Conservation (phyloP, 2,113 vertebrate genomes). For the Origma solitaria region DNA sequence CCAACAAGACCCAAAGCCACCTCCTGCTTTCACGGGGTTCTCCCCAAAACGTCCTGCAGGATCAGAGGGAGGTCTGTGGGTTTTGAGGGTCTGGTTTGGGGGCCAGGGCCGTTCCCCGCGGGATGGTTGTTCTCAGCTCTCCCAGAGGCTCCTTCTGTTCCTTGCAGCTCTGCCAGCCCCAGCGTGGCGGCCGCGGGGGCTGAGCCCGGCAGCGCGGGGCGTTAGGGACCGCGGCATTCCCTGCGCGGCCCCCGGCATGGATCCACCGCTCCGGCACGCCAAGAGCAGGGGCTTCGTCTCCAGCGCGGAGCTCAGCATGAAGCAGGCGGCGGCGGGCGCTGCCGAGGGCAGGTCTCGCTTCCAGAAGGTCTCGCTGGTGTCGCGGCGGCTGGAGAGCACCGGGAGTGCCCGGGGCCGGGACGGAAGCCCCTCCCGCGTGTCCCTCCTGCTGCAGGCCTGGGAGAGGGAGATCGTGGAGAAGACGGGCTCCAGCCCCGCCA, state of each 20-base stretch:
- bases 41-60: background rate
- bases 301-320: slow-evolving; percentile 66
- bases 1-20: background rate
- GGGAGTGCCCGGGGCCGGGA: background rate
- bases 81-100: background rate
- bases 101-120: rapidly evolving
- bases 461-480: slow-evolving; percentile 52
- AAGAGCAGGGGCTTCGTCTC: slow-evolving; percentile 19
- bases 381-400: background rate
- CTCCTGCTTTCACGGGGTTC: background rate
- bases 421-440: slow-evolving; percentile 49
- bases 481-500: background rate
- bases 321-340: background rate
- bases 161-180: background rate
- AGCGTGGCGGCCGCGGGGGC: background rate
- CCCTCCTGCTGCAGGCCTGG: slow-evolving; percentile 56
- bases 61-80: background rate
- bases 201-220: background rate
- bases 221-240: background rate
- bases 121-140: background rate
- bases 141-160: background rate
- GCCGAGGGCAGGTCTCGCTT: slow-evolving; percentile 65
- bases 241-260: background rate
- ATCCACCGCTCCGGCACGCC: background rate
- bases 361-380: slow-evolving; percentile 76